Evolutionary conservation across 2,113 vertebrate genomes (phyloP), one percentile per base, ranked within the genome.

Genomic region (Lasiurus borealis): DNA sequence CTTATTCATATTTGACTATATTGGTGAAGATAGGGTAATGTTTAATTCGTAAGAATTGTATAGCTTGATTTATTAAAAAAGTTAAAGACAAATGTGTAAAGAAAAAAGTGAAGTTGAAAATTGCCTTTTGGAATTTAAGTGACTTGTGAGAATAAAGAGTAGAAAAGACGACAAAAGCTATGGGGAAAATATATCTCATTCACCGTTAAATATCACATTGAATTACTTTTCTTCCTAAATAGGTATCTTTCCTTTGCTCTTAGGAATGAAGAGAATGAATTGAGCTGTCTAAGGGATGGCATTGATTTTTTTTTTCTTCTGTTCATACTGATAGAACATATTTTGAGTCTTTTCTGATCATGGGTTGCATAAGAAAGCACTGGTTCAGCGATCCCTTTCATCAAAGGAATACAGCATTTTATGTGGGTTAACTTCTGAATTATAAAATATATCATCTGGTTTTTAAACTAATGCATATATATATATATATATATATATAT

Each of bases 81-180:
- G 40, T 5, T 29, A 66, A n/a, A 44, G 69, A 54, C 21, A 88
- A 83, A 31, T 81, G 12, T 82, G 46, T 88, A 52, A 91, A 73
- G 14, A 91, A 62, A 57, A 78, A 80, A 64, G 29, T 73, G 27
- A 62, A 90, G 23, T 18, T 62, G 46, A 85, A 94, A 90, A 21
- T 84, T 91, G 40, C 31, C 31, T 93, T 93, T 81, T 40, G 48
- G 34, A 34, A 50, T 82, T 93, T 91, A 83, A 91, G 80, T 36
- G 8, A 93, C 14, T 73, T 29, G 9, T 36, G 80, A 68, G 34
- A 46, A 68, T 72, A 90, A 95, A 92, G 23, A 29, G 48, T 57
- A 84, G 46, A 78, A 89, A 86, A 86, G 34, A 62, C 0, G 4
- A 8, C 36, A 91, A 85, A 68, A 23, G 10, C 15, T 88, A 40